Evolutionary conservation across 2,888 invertebrate genomes (phyloP), one percentile per base, ranked within the genome.

Genomic region (Allygus modestus): DNA sequence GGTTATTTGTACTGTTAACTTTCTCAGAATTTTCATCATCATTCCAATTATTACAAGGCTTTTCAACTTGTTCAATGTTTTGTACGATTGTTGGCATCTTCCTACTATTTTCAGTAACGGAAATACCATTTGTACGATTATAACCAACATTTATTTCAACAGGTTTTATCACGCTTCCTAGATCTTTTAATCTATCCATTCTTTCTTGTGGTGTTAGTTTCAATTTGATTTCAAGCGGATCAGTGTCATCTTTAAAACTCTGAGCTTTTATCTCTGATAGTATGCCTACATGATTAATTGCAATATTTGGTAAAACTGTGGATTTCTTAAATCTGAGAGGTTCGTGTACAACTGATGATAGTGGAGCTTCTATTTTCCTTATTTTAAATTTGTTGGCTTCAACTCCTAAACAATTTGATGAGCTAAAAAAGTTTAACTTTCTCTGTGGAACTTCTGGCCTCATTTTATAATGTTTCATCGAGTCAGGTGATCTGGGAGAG

Each of bases 391-490:
- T 46, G 1, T 12, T 46, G 4, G n/a, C 12, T 58, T 58, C 23
- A 23, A 12, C 58, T 58, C 58, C 58, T 23, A 23, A 20, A 58
- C 5, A n/a, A 58, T 9, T 37, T 37, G 37, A 7, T 37, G 37
- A 37, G 37, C 37, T 37, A 9, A n/a, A n/a, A n/a, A n/a, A n/a
- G n/a, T n/a, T n/a, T 20, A 58, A 58, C 12, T 58, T 23, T 23
- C 58, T 23, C 23, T 23, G 7, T 23, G 7, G 31, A 31, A 31
- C 7, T 0, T 20, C 26, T 12, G 31, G 4, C 31, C 31, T 31
- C 65, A 31, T 65, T 7, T 65, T 65, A 28, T 65, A 28, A 31
- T 65, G 12, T 15, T 65, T 31, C 65, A 28, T 65, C 28, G 65
- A 26, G 4, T 65, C 28, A 17, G 65, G 65, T 65, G 65, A 65